Percentiles rank a stretch among this genome's conserved stretches.
Evolutionary conservation across 1,140 invertebrate genomes (phyloP).

Genomic region (Drosophila sp.): DNA sequence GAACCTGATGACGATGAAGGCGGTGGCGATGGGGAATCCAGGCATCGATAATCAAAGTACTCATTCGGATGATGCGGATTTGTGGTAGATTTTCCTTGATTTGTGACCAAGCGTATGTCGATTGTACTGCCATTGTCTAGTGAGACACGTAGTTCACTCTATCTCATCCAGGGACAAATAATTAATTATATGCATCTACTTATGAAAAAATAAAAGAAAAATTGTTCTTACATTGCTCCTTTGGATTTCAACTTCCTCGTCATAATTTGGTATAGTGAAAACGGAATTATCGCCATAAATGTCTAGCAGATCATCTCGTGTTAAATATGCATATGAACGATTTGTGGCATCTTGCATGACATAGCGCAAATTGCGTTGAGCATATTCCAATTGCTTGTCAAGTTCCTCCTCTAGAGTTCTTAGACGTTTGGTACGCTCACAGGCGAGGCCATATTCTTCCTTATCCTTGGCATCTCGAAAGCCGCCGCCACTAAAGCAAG

Average conservation of each 20-base stretch:
- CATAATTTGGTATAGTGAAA: conserved; percentile 76
- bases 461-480: conserved; percentile 68
- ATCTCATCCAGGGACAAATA: neutral
- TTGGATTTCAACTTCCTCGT: conserved; percentile 75
- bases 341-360: conserved; percentile 73
- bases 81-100: conserved; percentile 67
- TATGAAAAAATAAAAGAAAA: neutral
- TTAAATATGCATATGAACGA: conserved; percentile 77
- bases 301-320: conserved; percentile 74
- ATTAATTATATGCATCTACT: neutral
- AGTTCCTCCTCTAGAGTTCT: conserved; percentile 68
- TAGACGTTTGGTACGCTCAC: conserved; percentile 56
- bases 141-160: conserved; percentile 64
- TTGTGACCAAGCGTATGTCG: conserved; percentile 76
- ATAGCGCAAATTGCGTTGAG: conserved; percentile 71
- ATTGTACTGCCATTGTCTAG: conserved; percentile 79
- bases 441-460: conserved; percentile 55
- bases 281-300: conserved; percentile 71
- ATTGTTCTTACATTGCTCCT: conserved; percentile 42
- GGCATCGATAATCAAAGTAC: conserved; percentile 56
- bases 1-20: conserved; percentile 53
- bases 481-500: conserved; percentile 54
- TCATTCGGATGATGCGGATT: conserved; percentile 53
- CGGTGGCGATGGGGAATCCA: conserved; percentile 70
- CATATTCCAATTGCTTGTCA: conserved; percentile 70